A percentile compares a stretch with the other conserved stretches of the same genome.
phyloP scores from a whole-genome alignment of 2,797 vertebrate genomes.

The Pogonophryne albipinna region DNA sequence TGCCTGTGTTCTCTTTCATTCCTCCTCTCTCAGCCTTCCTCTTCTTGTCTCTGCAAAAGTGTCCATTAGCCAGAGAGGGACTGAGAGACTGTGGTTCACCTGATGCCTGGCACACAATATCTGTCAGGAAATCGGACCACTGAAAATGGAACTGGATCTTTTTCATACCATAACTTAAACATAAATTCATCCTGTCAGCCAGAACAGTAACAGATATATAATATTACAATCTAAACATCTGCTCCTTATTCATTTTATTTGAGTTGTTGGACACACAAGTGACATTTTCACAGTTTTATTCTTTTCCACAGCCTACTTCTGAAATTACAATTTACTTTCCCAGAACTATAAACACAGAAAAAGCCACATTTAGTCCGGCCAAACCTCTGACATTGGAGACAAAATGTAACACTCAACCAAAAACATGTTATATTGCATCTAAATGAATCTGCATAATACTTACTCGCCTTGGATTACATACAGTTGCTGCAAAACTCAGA shows the following conservation, averaged over 20 bases:
- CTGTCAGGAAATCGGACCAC: neutral
- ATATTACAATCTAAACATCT: constrained; percentile 20
- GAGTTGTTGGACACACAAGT: constrained; percentile 27
- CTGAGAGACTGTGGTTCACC: constrained; percentile 17
- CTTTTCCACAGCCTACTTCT: constrained; percentile 38
- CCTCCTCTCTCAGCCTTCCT: constrained; percentile 42
- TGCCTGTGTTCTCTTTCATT: constrained; percentile 47
- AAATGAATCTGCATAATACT: constrained; percentile 47
- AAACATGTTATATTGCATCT: constrained; percentile 71
- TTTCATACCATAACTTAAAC: constrained; percentile 21
- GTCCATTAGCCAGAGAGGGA: constrained; percentile 46
- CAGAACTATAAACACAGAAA: constrained; percentile 60
- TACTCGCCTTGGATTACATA: neutral
- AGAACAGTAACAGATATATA: constrained; percentile 28
- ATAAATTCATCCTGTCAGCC: constrained; percentile 1
- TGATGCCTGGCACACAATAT: constrained; percentile 22
- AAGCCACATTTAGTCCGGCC: constrained; percentile 56
- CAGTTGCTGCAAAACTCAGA: too few species aligned
- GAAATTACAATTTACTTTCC: constrained; percentile 66
- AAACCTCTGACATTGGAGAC: constrained; percentile 66
- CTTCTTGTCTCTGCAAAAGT: constrained; percentile 51
- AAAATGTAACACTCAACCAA: constrained; percentile 61
- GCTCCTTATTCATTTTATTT: constrained; percentile 28
- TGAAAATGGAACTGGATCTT: neutral
- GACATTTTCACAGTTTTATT: constrained; percentile 30